Evolutionary conservation across 2,113 vertebrate genomes (phyloP), one percentile per base, ranked within the genome.

Genomic region (Sinosuthora webbiana): DNA sequence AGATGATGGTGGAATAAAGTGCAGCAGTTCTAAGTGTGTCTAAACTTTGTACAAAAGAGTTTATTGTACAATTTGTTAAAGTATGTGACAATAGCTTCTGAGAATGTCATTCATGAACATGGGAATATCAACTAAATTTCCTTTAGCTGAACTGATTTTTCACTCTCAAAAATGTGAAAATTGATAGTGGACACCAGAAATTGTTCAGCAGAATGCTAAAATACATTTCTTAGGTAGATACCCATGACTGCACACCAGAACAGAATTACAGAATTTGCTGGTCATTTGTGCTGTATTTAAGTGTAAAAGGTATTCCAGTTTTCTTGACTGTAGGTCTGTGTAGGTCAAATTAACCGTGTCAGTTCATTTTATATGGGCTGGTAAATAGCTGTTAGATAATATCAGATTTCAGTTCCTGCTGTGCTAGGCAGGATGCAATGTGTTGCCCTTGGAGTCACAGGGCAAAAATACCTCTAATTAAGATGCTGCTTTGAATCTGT

Each of bases 241-340:
- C 19, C 8, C 47, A 45, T 0, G 0, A 19, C n/a, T 63, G 12
- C 21, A 45, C 41, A 75, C 11, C 39, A 70, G 33, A 62, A 55
- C 2, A 13, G 31, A 85, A 78, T 39, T 42, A 35, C 14, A 42
- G 47, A 22, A n/a, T 83, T 86, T 95, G 2, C 35, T 79, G 18
- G 3, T 74, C 37, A 41, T 21, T 22, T 82, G 22, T 67, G 47
- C 20, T 44, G 49, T 63, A 18, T 85, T 75, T 35, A 39, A 53
- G 17, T 11, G n/a, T 44, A 56, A 78, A 83, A 91, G 10, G 1
- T 31, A 22, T 74, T 82, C 6, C 14, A 10, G 0, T 87, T 87
- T 67, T 67, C 42, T 71, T 62, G 42, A 41, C 15, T 70, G 30
- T 42, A 42, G 60, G 47, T 52, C 60, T 84, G 23, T 33, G 24